Conservation (phyloP, 2,888 invertebrate genomes). For the Girardia tigrina region DNA sequence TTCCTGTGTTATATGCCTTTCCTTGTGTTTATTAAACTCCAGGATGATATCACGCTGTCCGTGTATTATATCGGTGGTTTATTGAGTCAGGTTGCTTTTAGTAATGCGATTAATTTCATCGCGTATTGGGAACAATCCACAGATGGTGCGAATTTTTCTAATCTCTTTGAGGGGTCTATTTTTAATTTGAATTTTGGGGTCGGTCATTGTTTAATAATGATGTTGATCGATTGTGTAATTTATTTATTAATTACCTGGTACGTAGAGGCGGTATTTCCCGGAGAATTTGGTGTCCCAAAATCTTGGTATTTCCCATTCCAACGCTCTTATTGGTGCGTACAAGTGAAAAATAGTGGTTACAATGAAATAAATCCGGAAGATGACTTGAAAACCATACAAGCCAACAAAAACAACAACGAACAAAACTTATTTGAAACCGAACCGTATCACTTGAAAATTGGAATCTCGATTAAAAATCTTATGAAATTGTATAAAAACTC, state of each 20-base stretch:
- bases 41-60: slow-evolving; percentile 42
- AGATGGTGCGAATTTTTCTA: slow-evolving; percentile 59
- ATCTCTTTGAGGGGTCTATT: slow-evolving; percentile 53
- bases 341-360: not conserved
- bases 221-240: slow-evolving; percentile 47
- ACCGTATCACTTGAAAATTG: slow-evolving; percentile 53
- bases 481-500: slow-evolving; percentile 52
- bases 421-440: slow-evolving; percentile 52
- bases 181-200: slow-evolving; percentile 56
- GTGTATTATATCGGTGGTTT: slow-evolving; percentile 56
- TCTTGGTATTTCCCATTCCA: slow-evolving; percentile 41
- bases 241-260: slow-evolving; percentile 49
- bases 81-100: slow-evolving; percentile 68
- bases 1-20: slow-evolving; percentile 51
- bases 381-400: no score
- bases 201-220: slow-evolving; percentile 54
- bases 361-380: not conserved
- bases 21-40: slow-evolving; percentile 44
- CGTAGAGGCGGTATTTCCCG: slow-evolving; percentile 49
- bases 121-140: slow-evolving; percentile 60
- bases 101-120: slow-evolving; percentile 64
- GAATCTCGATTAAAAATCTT: slow-evolving; percentile 63
- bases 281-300: slow-evolving; percentile 43
- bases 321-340: slow-evolving; percentile 39
- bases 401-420: slow-evolving; percentile 21